Evolutionary conservation across 53 echinoderm and acorn worm genomes (phyloP).

Genomic region (Patiria pectinifera): DNA sequence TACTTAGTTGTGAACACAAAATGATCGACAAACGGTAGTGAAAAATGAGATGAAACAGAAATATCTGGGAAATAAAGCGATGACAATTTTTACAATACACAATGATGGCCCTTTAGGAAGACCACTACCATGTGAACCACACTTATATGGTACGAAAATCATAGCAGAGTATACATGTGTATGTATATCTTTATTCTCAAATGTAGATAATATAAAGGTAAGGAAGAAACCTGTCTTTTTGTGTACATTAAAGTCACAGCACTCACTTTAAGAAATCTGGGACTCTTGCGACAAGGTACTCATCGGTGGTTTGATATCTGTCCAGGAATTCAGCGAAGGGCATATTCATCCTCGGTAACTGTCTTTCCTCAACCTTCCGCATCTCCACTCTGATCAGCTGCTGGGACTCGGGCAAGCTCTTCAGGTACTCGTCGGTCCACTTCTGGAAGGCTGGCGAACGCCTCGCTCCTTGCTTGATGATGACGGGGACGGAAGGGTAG

Average conservation of each 20-base stretch:
- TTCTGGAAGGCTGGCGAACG: constrained; percentile 69
- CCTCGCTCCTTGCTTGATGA: constrained; percentile 76
- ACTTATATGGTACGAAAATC: too few relatives aligned
- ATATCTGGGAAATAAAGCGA: too few relatives aligned
- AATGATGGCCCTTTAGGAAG: not conserved
- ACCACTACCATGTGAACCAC: not conserved
- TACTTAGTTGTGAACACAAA: too few relatives aligned
- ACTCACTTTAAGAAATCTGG: constrained; percentile 79
- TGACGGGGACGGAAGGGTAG: constrained; percentile 75
- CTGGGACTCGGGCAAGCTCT: constrained; percentile 69
- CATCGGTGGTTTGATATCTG: constrained; percentile 70
- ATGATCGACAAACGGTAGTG: too few relatives aligned
- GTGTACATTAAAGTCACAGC: not conserved
- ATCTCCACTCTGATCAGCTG: constrained; percentile 70
- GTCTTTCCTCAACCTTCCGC: constrained; percentile 74
- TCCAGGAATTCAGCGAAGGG: constrained; percentile 77
- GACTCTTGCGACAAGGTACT: constrained; percentile 72
- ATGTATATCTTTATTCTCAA: too few relatives aligned
- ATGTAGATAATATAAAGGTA: too few relatives aligned
- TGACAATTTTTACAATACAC: not conserved
- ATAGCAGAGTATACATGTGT: too few relatives aligned
- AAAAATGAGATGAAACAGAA: too few relatives aligned
- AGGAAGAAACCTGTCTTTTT: too few relatives aligned
- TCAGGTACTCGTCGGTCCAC: constrained; percentile 76
- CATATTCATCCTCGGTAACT: constrained; percentile 57